Base-by-base conservation (phyloP, 1,140 invertebrate species). In the Leptopilina clavipes region DNA sequence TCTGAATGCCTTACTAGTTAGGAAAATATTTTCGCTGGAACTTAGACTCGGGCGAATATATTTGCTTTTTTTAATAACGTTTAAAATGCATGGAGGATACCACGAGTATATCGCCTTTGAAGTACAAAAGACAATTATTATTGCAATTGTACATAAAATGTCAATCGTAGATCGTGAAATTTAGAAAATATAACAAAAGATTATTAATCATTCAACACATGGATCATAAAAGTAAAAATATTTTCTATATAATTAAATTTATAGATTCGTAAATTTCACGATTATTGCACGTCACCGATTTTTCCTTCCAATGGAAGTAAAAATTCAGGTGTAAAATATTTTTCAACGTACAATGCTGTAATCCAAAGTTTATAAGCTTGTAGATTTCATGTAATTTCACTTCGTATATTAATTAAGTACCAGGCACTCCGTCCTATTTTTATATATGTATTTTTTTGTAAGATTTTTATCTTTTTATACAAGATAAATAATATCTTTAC, bases 301-400 rank as follows among this genome's bases (percentile, higher is more conserved):
- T 31, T 31, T 65, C 22, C 25, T 65, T 31, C 6, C 19, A n/a
- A 25, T 37, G 14, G 25, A 31, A n/a, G 59, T 14, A 7, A 65
- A 31, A 12, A n/a, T 31, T 65, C 3, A 25, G 59, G 59, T 65
- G 52, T 78, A 17, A 80, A 81, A 72, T 80, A 83, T 37, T 72
- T 79, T 3, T 81, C 75, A 72, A 84, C 82, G 82, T 80, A 79
- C 76, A 80, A 82, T 78, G 78, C 80, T 85, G 74, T 76, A 74
- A 78, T 77, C 80, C 79, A 83, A 84, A 85, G 82, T 81, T 76
- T 48, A 37, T 22, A 70, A 31, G 19, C 72, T 72, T 76, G 76
- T 9, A 11, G 14, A 54, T 65, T 73, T 71, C 43, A 37, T 37
- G 37, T 52, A 19, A 25, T 72, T 17, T 31, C 72, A 31, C 52